phyloP scores from a whole-genome alignment of 2,888 invertebrate genomes.

The Oxytorus armatus region DNA sequence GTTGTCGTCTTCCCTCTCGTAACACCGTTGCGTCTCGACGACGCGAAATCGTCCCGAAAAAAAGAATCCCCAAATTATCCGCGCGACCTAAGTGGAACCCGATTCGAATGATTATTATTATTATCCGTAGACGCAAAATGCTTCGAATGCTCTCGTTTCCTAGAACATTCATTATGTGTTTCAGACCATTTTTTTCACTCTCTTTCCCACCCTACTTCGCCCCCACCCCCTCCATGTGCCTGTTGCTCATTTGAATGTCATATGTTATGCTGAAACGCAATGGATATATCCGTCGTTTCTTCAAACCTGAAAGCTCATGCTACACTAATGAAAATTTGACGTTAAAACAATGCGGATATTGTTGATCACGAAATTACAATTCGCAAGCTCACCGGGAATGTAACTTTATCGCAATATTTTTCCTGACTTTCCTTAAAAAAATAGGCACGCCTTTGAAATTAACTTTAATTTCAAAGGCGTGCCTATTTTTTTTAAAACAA shows the following conservation, averaged over 20 bases:
- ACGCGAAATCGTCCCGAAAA: slow-evolving; percentile 77
- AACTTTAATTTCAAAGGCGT: too few relatives aligned
- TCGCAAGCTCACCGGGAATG: too few relatives aligned
- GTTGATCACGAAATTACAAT: too few relatives aligned
- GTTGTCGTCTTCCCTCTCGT: slow-evolving; percentile 31
- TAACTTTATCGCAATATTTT: too few relatives aligned
- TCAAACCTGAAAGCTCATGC: slow-evolving; percentile 62
- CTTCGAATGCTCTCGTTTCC: slow-evolving; percentile 74
- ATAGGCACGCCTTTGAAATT: too few relatives aligned
- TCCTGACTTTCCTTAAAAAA: too few relatives aligned
- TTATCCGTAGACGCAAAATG: slow-evolving; percentile 69
- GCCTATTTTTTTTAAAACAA: too few relatives aligned
- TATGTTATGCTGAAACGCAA: slow-evolving; percentile 68
- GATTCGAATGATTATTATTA: slow-evolving; percentile 82
- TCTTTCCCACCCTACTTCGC: not conserved
- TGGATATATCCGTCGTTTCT: slow-evolving; percentile 3
- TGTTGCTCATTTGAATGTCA: slow-evolving; percentile 80
- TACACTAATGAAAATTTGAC: slow-evolving; percentile 58
- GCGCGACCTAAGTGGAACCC: slow-evolving; percentile 80
- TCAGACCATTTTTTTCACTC: slow-evolving; percentile 70
- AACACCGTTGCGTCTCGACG: slow-evolving; percentile 34
- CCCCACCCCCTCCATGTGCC: not conserved
- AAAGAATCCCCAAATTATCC: slow-evolving; percentile 77
- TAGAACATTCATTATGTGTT: slow-evolving; percentile 78
- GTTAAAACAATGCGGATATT: too few relatives aligned